A percentile compares a stretch with the other conserved stretches of the same genome.
Evolutionary conservation across 2,113 vertebrate species (phyloP).

Genomic region (Atherinomorus stipes): DNA sequence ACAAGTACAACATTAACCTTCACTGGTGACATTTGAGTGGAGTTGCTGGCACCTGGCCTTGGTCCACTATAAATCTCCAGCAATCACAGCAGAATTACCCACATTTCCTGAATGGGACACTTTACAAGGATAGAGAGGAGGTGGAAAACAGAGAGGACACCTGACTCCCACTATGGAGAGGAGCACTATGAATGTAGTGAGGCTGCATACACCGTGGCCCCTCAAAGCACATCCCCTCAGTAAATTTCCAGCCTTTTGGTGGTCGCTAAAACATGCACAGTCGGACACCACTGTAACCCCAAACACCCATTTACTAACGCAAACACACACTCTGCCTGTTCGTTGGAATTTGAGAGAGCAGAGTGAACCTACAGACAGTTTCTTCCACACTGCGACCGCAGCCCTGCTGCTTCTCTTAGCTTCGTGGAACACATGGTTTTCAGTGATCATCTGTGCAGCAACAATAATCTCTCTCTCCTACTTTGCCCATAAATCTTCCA

Average conservation of each 20-base stretch:
- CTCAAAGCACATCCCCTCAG: constrained; percentile 69
- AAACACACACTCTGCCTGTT: constrained; percentile 70
- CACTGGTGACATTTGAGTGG: constrained; percentile 60
- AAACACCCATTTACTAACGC: constrained; percentile 58
- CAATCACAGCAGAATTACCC: constrained; percentile 76
- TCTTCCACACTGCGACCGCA: constrained; percentile 47
- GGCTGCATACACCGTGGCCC: constrained; percentile 47
- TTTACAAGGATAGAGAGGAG: constrained; percentile 55
- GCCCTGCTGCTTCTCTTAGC: constrained; percentile 37
- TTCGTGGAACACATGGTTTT: constrained; percentile 28
- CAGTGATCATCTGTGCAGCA: constrained; percentile 50
- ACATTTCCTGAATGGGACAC: constrained; percentile 72
- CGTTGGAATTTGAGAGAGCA: constrained; percentile 59
- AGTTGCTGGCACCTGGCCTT: constrained; percentile 62
- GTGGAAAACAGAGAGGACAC: constrained; percentile 62
- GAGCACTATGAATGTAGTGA: constrained; percentile 20
- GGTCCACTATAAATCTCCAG: constrained; percentile 72
- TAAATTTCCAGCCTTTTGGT: constrained; percentile 86
- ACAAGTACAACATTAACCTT: constrained; percentile 63
- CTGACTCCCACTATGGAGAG: constrained; percentile 49
- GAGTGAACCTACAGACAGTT: constrained; percentile 57
- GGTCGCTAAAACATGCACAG: constrained; percentile 70
- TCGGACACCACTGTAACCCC: constrained; percentile 65
- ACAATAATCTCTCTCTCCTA: constrained; percentile 40
- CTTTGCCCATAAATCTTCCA: constrained; percentile 40